These are phyloP conservation scores for Egretta garzetta DNA, from an alignment of 2,113 vertebrate species.

Conservation along the genomic window DNA sequence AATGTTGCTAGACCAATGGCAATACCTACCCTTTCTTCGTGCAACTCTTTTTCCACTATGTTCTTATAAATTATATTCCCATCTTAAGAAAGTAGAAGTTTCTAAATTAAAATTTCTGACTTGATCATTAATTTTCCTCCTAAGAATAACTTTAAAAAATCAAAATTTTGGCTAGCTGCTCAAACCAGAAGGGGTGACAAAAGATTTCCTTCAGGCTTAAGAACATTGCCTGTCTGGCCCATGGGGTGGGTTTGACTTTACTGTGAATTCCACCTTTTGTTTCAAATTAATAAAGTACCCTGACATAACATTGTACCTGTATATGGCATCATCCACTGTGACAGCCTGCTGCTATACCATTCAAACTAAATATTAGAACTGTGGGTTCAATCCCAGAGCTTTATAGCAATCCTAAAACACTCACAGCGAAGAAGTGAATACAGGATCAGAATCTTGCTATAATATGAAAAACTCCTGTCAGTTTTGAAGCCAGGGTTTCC, in stretches of 20 bases:
- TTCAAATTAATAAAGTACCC: background rate
- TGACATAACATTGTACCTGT: background rate
- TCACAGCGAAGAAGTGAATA: background rate
- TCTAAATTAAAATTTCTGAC: slow-evolving; percentile 18
- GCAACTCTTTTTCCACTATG: background rate
- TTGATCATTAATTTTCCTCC: background rate
- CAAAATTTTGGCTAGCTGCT: background rate
- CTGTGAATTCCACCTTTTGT: background rate
- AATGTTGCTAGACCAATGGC: background rate
- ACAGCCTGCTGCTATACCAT: background rate
- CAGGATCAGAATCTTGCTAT: background rate
- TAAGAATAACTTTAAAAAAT: background rate
- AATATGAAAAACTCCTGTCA: background rate
- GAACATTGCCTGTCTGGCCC: background rate
- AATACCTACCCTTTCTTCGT: background rate
- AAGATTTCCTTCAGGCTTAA: background rate
- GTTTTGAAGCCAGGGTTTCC: slow-evolving; percentile 17
- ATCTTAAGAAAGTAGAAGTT: background rate
- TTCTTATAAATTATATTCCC: background rate
- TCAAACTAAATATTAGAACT: background rate
- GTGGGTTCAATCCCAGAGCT: background rate
- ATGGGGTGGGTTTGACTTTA: background rate
- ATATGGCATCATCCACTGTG: background rate
- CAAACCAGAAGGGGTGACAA: background rate
- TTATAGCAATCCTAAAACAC: background rate